phyloP scores from a whole-genome alignment of 2,113 vertebrate species.

The Phalacrocorax brasilianus region DNA sequence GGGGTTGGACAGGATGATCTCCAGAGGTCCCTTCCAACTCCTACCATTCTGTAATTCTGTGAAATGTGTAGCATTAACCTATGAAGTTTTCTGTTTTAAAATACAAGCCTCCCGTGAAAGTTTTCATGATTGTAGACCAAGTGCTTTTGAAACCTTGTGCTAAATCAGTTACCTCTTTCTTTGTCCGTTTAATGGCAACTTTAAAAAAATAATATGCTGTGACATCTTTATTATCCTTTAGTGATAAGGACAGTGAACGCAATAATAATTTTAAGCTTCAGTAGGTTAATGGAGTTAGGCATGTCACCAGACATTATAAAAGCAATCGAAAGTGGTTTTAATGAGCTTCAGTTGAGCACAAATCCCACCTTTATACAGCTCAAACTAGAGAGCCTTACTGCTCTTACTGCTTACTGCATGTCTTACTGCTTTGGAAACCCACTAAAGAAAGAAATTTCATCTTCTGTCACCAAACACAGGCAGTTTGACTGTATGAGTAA shows the following conservation, averaged over 20 bases:
- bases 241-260: conserved; percentile 19
- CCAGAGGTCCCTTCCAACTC: no score
- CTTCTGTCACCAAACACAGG: background rate
- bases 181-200: background rate
- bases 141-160: background rate
- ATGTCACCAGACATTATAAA: conserved; percentile 15
- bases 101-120: background rate
- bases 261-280: conserved; percentile 43
- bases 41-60: no score
- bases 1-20: no score
- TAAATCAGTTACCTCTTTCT: background rate
- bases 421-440: background rate
- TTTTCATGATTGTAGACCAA: background rate
- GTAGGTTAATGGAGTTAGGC: conserved; percentile 32
- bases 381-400: background rate
- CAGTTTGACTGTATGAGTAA: background rate
- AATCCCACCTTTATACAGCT: background rate
- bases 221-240: conserved; percentile 50
- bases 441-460: background rate
- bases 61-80: background rate
- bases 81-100: background rate
- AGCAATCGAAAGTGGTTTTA: conserved; percentile 35
- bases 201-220: conserved; percentile 12
- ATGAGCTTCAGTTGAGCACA: background rate
- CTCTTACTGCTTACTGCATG: no score